Percentiles rank a stretch among this genome's conserved stretches.
These are phyloP conservation scores for Hypotaenidia philippensis DNA, from an alignment of 2,797 vertebrate species.

Conservation along the genomic window DNA sequence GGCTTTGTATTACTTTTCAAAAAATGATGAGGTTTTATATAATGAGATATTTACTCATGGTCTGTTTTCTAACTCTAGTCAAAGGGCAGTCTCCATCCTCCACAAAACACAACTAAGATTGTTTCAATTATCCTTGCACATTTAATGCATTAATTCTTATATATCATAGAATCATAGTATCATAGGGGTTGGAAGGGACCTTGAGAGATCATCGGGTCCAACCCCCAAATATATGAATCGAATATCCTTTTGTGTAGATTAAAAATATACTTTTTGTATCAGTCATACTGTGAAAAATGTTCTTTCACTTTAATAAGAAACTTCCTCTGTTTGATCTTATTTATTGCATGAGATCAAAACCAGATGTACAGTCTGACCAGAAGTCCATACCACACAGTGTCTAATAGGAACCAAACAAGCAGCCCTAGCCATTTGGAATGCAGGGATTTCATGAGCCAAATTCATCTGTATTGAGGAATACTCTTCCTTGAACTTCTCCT, in stretches of 20 bases:
- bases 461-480: not conserved
- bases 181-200: too few relatives aligned
- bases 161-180: too few relatives aligned
- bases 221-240: not conserved
- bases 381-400: not conserved
- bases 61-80: not conserved
- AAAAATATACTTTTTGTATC: not conserved
- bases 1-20: not conserved
- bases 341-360: not conserved
- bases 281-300: not conserved
- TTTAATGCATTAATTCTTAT: not conserved
- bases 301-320: not conserved
- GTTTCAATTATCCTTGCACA: not conserved
- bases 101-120: not conserved
- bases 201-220: too few relatives aligned
- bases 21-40: not conserved
- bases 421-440: not conserved
- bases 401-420: not conserved
- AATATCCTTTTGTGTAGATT: not conserved
- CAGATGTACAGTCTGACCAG: not conserved
- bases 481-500: not conserved
- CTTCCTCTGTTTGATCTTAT: not conserved
- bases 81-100: not conserved
- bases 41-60: not conserved
- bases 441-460: constrained; percentile 8